Conservation (phyloP, 2,888 invertebrate genomes). For the Caenorhabditis becei region DNA sequence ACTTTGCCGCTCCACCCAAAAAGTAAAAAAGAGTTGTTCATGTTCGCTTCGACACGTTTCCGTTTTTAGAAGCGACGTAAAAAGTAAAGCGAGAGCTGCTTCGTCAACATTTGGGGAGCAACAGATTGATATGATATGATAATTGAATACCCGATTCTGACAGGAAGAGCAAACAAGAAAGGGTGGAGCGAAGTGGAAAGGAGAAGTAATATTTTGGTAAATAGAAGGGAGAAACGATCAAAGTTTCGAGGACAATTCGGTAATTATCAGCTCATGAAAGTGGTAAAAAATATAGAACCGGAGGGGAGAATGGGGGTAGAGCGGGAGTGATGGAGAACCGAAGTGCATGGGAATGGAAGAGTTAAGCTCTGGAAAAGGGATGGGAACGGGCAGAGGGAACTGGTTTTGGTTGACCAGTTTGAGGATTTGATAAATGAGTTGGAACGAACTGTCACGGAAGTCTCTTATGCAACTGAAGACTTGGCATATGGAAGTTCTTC, state of each 20-base stretch:
- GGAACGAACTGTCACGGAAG: too few species aligned
- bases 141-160: conserved; percentile 17
- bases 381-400: too few species aligned
- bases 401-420: too few species aligned
- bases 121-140: conserved; percentile 2
- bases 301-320: background rate
- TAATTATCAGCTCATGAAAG: conserved; percentile 7
- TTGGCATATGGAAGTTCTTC: too few species aligned
- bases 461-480: too few species aligned
- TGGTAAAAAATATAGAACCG: background rate
- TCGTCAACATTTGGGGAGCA: conserved; percentile 7
- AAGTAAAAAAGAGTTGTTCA: conserved; percentile 18
- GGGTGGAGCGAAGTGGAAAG: conserved; percentile 7
- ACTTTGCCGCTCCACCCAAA: conserved; percentile 15
- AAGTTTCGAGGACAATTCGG: conserved; percentile 1
- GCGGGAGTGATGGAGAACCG: background rate
- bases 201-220: conserved; percentile 19
- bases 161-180: conserved; percentile 7
- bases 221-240: conserved; percentile 16
- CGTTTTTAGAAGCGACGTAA: conserved; percentile 1
- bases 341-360: background rate
- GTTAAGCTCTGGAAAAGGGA: background rate
- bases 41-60: conserved; percentile 1
- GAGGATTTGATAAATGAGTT: too few species aligned
- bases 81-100: background rate